These are phyloP conservation scores for Batillaria attramentaria DNA, from an alignment of 1,140 invertebrate species.

Conservation along the genomic window DNA sequence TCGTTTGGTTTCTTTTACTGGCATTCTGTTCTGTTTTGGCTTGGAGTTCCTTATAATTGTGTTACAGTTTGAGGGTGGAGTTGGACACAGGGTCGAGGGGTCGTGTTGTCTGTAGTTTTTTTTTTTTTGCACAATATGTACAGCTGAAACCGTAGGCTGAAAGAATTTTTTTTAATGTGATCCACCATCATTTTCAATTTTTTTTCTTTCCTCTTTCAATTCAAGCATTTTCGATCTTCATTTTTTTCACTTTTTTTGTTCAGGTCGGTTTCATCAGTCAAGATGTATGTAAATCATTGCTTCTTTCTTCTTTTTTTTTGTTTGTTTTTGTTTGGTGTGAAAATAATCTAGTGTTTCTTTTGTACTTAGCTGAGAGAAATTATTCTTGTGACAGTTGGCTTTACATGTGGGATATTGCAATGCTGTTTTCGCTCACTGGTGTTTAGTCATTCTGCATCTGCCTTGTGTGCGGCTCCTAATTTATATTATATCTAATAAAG, in stretches of 20 bases:
- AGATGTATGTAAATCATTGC: constrained; percentile 28
- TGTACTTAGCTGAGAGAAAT: neutral
- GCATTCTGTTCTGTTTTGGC: too few species aligned
- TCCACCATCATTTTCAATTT: neutral
- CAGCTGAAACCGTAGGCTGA: too few species aligned
- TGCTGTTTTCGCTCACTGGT: too few species aligned
- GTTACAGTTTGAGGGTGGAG: too few species aligned
- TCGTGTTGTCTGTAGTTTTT: too few species aligned
- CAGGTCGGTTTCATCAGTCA: constrained; percentile 26
- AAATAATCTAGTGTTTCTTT: neutral
- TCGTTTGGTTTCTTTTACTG: neutral
- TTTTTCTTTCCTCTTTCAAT: neutral
- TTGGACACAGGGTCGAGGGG: constrained; percentile 8
- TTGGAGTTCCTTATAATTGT: too few species aligned
- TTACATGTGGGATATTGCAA: too few species aligned
- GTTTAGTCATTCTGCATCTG: too few species aligned
- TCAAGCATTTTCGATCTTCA: neutral
- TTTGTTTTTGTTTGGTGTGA: constrained; percentile 15
- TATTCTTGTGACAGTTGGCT: neutral
- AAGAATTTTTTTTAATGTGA: neutral
- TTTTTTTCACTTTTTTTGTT: constrained; percentile 10
- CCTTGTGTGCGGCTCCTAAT: too few species aligned
- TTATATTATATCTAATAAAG: too few species aligned
- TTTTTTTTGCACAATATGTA: too few species aligned
- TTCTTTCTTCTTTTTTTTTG: neutral